Evolutionary conservation across 2,113 vertebrate species (phyloP), one percentile per base, ranked within the genome.

Genomic region (Scartelaos histophorus): DNA sequence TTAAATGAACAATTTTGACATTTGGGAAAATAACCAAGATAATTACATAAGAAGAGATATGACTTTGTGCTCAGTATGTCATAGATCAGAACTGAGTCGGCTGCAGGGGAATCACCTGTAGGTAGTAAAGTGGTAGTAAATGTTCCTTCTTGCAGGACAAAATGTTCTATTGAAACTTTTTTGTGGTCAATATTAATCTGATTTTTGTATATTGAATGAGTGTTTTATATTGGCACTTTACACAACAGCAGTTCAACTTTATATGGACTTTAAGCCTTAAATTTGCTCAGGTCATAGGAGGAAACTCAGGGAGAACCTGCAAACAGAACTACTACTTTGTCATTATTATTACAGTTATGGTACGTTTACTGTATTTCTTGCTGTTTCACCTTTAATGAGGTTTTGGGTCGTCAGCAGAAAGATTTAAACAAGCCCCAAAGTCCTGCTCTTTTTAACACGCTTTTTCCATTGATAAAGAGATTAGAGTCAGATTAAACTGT

Each of bases 401-500:
- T 24, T 54, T 22, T 15, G 22, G 62, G 70, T 75, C 71, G 83
- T 82, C 54, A 77, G 78, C 74, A 19, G 34, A 71, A 64, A 61
- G 71, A 73, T 25, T 60, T 67, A 21, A 72, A 73, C n/a, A 7
- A 25, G 15, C 47, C 47, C 16, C 47, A 29, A 29, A 62, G 34
- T 56, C 24, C 66, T 75, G 86, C 83, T 87, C 83, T 76, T 82
- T 87, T 88, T 87, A 83, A 90, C 82, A 13, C 5, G 72, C 71
- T 82, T 78, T 67, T 72, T 57, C 58, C 71, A 66, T 51, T 62
- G 70, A 82, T 78, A 76, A 82, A 80, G 70, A 77, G 89, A 88
- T 90, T 89, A 89, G 53, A 82, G 53, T 74, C 70, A 75, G 87
- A 86, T 90, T 89, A 81, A 86, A 82, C 62, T 75, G 38, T 69